Evolutionary conservation across 2,113 vertebrate genomes (phyloP), one percentile per base, ranked within the genome.

Genomic region (Engraulis encrasicolus): DNA sequence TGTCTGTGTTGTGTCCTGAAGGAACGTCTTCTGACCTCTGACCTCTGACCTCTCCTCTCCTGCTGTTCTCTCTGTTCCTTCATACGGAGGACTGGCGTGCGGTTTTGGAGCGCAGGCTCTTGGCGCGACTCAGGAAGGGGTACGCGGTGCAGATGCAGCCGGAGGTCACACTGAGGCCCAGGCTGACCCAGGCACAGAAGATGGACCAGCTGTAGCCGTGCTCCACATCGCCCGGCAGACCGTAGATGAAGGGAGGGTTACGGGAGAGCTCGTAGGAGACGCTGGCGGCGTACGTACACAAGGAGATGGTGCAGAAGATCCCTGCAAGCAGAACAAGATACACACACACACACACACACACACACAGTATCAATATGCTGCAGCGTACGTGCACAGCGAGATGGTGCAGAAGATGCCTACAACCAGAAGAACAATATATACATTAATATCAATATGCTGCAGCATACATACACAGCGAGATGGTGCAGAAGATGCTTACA

Each of bases 401-500:
- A n/a, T n/a, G n/a, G n/a, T n/a, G n/a, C n/a, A n/a, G n/a, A n/a
- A n/a, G 86, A 96, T 95, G 52, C 96, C 96, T 97, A 84, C 18
- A 77, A 58, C 15, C 20, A 80, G 1, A 74, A 5, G 1, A 11
- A 66, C 7, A 66, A 74, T n/a, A n/a, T n/a, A 45, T 45, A 45
- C 40, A 45, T 5, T 5, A 3, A 45, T 3, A 45, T 9, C 40
- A 45, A 45, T 45, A 45, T 5, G 40, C n/a, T n/a, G 96, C 95
- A 3, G 96, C 95, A 0, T 96, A 97, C 4, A 95, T 96, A 82
- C 96, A 97, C 86, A 97, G 91, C 50, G 96, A 97, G 87, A 97
- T 95, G 89, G 96, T 96, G 93, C 96, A 97, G 92, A 98, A 97
- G n/a, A n/a, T n/a, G n/a, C n/a, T n/a, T n/a, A n/a, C n/a, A n/a